Base-by-base conservation (phyloP, 2,888 invertebrate species). In the Gymnosoma rotundatum region DNA sequence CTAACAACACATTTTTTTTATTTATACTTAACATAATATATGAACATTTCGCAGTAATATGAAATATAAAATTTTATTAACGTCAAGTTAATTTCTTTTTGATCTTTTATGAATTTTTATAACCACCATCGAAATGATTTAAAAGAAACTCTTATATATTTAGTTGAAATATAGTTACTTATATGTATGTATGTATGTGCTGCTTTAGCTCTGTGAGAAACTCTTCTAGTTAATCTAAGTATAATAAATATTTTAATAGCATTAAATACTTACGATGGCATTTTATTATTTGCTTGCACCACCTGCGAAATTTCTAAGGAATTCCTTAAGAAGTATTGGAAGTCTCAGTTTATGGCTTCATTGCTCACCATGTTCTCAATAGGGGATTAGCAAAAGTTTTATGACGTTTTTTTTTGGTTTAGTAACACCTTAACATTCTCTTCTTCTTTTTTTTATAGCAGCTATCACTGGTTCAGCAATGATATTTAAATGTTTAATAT, bases 401-500 rank as follows among this genome's bases (percentile, higher is more conserved):
- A 82, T 56, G 74, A 42, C 63, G 52, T 70, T 60, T 21, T 3
- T n/a, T n/a, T n/a, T n/a, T n/a, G n/a, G n/a, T n/a, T 45, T 42
- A 64, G 14, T 54, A 72, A 60, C 42, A 60, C 18, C 25, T 54
- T 67, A 16, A 52, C 66, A 42, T 79, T 83, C 18, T 83, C 18
- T 52, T 9, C 14, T 72, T 25, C 32, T 16, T 52, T 54, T 32
- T 38, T 54, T 32, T 38, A 12, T 52, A 69, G 25, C 38, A 45
- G 78, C 72, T 66, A 20, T 54, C 32, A 18, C 18, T 45, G 48
- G 36, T 36, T 66, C 50, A 72, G 58, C 14, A 69, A 32, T 38
- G 25, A 48, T 67, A 86, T 87, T 89, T 88, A 90, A 90, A 88
- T 87, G 88, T 64, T 89, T 90, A 89, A 90, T 90, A 89, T 88